phyloP scores from a whole-genome alignment of 2,888 invertebrate genomes.

The Beris morrisii region DNA sequence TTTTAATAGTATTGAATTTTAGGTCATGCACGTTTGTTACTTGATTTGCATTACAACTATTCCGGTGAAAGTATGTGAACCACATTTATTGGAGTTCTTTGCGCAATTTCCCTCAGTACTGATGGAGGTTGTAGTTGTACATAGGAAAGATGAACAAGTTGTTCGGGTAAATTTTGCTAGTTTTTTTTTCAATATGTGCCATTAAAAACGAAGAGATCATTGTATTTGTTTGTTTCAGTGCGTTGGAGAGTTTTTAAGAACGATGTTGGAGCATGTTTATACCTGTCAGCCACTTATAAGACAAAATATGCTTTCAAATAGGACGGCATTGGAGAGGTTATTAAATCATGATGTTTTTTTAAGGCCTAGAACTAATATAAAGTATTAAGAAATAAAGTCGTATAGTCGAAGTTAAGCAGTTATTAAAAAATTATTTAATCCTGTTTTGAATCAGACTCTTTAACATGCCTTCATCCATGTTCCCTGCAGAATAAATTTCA shows the following conservation, averaged over 20 bases:
- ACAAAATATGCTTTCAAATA: not conserved
- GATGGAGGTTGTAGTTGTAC: conserved; percentile 42
- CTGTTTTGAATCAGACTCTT: too few relatives aligned
- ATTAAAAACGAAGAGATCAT: not conserved
- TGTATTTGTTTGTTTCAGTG: conserved; percentile 6
- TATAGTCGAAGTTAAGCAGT: too few relatives aligned
- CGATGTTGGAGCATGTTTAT: conserved; percentile 4
- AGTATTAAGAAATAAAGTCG: too few relatives aligned
- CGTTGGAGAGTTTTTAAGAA: conserved; percentile 14
- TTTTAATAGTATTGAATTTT: conserved; percentile 10
- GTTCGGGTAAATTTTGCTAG: conserved; percentile 12
- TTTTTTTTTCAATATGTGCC: conserved; percentile 4
- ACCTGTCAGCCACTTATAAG: not conserved
- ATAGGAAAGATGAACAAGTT: not conserved
- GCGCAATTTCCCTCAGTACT: conserved; percentile 48
- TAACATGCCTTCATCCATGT: too few relatives aligned
- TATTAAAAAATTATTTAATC: too few relatives aligned
- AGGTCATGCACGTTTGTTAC: conserved; percentile 47
- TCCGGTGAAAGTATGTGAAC: conserved; percentile 44
- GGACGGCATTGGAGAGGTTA: not conserved
- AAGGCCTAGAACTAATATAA: too few relatives aligned
- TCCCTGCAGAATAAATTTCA: too few relatives aligned
- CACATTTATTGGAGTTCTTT: conserved; percentile 47
- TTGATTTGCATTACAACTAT: conserved; percentile 48
- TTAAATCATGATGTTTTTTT: not conserved